Evolutionary conservation across 2,888 invertebrate species (phyloP), one percentile per base, ranked within the genome.

Genomic region (Lochmaea crataegi): DNA sequence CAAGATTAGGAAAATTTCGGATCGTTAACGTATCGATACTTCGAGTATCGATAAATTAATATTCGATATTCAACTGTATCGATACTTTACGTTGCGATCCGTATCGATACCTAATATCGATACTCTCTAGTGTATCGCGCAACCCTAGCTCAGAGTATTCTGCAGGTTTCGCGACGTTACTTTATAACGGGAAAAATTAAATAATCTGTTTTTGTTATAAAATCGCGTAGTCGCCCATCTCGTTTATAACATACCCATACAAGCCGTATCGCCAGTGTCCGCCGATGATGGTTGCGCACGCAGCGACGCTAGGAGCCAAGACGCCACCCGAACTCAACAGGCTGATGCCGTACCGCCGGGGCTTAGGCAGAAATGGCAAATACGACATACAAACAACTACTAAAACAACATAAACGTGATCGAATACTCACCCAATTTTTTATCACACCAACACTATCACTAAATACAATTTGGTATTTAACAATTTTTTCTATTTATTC

Each of bases 291-390:
- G 48, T 61, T 75, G 75, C 75, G 75, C 75, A 64, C 75, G 75
- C 75, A 67, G 53, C 75, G 75, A 75, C 75, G 75, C 75, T 72
- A 70, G 56, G 53, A 64, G 71, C 71, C 68, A 71, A 71, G 75
- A 75, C 75, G 75, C 75, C 75, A 75, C 73, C 71, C 73, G 75
- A 75, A 73, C 72, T 73, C 74, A 67, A 64, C 70, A 60, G 65
- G 65, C 68, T 56, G 63, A 68, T 60, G 60, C 58, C 64, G 57
- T 64, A 61, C 68, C 72, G 63, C 68, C 68, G 60, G 60, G 12
- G 32, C 18, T 38, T 53, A 67, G 57, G 48, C 42, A 68, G 68
- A 65, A 74, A 73, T 65, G 48, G 61, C 74, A 67, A 74, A 67
- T 65, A 56, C 14, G 70, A 73, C 45, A 16, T 12, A 67, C 58